Evolutionary conservation across 2,113 vertebrate species (phyloP), one percentile per base, ranked within the genome.

Genomic region (Dinomys branickii): DNA sequence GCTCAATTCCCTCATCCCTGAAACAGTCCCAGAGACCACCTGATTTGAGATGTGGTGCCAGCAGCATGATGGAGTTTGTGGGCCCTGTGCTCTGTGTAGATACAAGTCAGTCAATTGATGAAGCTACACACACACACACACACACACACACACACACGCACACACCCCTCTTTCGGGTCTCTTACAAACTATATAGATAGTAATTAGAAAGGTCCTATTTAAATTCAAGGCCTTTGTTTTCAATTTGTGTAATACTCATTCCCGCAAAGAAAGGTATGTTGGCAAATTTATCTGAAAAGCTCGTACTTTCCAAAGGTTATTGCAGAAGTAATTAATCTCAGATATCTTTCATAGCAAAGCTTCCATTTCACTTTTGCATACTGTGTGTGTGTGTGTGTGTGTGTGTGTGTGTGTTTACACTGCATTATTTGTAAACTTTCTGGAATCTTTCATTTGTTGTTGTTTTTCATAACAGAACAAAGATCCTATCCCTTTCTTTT

Each of bases 331-430:
- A 38, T 35, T 26, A 28, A 67, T 89, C 3, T 59, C 82, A 84
- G 28, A 17, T 90, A 59, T 52, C 86, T 93, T 77, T 87, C 69
- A 84, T 73, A 84, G 24, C 17, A 69, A 50, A 90, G 35, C 47
- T 92, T 95, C 52, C 84, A 71, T 90, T 90, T 90, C 50, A 50
- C 24, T 94, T 52, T 58, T 67, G 26, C 50, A 84, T 58, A 63
- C 17, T 30, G 35, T 38, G 17, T 71, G 67, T 71, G 17, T 69
- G 35, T 38, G 69, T 71, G 19, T 38, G 69, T 41, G n/a, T 41
- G 8, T 24, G 19, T 41, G n/a, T 41, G 59, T 61, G 59, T 61
- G 61, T 33, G 28, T 81, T 67, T n/a, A n/a, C n/a, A 33, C 30
- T 69, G 30, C 26, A 73, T 26, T 85, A 24, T 89, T 73, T n/a